Conservation (phyloP, 2,888 invertebrate species). For the Andrena dorsata region DNA sequence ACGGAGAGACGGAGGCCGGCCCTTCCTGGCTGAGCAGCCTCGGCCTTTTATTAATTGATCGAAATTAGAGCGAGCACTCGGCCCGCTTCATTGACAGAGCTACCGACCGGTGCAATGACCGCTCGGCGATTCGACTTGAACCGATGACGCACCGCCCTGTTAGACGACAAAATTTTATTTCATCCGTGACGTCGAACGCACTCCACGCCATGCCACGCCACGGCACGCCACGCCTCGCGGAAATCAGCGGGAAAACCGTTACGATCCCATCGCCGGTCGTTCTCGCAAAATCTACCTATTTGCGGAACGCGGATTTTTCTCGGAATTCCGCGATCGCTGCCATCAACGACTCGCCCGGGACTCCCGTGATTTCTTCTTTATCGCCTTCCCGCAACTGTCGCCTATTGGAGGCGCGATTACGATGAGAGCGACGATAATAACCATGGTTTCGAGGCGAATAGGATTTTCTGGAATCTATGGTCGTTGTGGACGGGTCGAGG, state of each 20-base stretch:
- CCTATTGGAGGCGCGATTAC: background rate
- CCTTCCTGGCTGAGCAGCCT: conserved; percentile 65
- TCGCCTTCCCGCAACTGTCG: no score
- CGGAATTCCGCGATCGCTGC: no score
- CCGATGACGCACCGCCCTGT: conserved; percentile 77
- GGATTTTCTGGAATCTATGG: no score
- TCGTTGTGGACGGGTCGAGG: no score
- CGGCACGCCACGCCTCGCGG: conserved; percentile 42
- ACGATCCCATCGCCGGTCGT: conserved; percentile 22
- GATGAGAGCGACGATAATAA: no score
- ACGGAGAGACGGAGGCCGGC: conserved; percentile 57
- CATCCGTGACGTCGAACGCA: conserved; percentile 50
- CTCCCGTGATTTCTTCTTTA: no score
- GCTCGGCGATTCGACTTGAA: conserved; percentile 78
- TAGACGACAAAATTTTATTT: conserved; percentile 81
- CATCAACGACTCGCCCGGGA: no score
- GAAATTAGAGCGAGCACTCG: conserved; percentile 81
- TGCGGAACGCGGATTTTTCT: no score
- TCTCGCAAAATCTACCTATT: conserved; percentile 36
- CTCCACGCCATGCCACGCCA: conserved; percentile 44
- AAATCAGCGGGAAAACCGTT: conserved; percentile 56
- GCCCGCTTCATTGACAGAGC: conserved; percentile 79
- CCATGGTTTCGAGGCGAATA: background rate
- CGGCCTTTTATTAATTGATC: conserved; percentile 82
- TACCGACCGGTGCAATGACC: conserved; percentile 81